Evolutionary conservation across 2,888 invertebrate genomes (phyloP).

Genomic region (Diplazon laetatorius): DNA sequence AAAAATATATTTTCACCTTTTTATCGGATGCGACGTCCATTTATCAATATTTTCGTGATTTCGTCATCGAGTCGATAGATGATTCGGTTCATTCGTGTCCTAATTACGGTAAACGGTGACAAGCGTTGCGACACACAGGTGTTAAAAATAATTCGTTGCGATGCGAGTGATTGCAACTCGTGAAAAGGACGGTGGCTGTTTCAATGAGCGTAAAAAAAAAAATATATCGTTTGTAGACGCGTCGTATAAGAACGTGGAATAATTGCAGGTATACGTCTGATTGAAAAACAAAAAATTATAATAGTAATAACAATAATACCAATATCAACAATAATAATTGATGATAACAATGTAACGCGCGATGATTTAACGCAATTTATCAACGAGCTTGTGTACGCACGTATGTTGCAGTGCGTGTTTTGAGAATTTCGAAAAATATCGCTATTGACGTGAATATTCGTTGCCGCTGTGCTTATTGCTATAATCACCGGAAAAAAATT

Average conservation of each 20-base stretch:
- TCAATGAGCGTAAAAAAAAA: conserved; percentile 11
- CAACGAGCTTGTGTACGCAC: conserved; percentile 47
- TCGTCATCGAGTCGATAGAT: conserved; percentile 38
- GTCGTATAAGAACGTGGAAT: conserved; percentile 16
- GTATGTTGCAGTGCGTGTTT: conserved; percentile 17
- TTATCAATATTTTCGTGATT: conserved; percentile 47
- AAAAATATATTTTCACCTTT: conserved; percentile 55
- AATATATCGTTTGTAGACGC: conserved; percentile 5
- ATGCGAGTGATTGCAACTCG: conserved; percentile 14
- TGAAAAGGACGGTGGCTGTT: conserved; percentile 16
- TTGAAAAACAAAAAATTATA: conserved; percentile 11
- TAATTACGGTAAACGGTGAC: conserved; percentile 28
- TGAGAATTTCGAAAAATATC: conserved; percentile 27
- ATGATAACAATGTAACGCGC: conserved; percentile 11
- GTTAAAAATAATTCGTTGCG: conserved; percentile 4
- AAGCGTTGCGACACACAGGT: not conserved
- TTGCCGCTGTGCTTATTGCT: conserved; percentile 45
- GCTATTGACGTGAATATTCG: conserved; percentile 24
- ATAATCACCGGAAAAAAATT: conserved; percentile 47
- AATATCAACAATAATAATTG: too few relatives aligned
- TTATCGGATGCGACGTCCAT: conserved; percentile 30
- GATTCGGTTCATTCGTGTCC: not conserved
- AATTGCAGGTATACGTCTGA: conserved; percentile 16
- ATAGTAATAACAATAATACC: conserved; percentile 1
- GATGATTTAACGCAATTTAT: conserved; percentile 41